Conservation (phyloP, 2,113 vertebrate genomes). For the Pycnonotus jocosus region DNA sequence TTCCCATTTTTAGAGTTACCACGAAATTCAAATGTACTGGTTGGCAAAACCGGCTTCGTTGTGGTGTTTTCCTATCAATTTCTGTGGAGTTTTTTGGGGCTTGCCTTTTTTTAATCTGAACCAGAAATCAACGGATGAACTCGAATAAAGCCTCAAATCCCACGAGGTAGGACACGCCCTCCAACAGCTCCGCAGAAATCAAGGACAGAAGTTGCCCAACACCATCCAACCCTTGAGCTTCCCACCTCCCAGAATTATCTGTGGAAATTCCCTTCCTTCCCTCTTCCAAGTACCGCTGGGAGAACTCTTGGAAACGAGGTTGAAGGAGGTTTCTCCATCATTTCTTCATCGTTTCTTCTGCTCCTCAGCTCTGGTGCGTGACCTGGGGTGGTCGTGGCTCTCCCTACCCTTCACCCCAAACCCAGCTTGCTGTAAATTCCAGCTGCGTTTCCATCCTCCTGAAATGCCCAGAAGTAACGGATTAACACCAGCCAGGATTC, state of each 20-base stretch:
- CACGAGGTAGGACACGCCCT: neutral
- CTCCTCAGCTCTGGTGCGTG: neutral
- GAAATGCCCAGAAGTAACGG: neutral
- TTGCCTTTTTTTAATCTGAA: neutral
- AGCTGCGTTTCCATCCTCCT: neutral
- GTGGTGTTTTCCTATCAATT: neutral
- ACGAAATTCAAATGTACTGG: neutral
- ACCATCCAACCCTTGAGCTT: neutral
- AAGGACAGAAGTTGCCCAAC: neutral
- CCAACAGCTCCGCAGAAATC: neutral
- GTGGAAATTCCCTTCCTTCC: neutral
- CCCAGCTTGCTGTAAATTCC: neutral
- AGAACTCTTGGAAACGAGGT: neutral
- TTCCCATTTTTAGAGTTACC: neutral
- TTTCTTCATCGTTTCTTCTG: neutral
- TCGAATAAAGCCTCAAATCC: neutral
- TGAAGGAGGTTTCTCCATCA: neutral
- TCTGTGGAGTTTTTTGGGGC: neutral
- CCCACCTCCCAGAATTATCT: neutral
- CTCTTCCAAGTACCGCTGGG: neutral
- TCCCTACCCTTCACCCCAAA: neutral
- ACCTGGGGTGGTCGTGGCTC: neutral
- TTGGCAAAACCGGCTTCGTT: neutral
- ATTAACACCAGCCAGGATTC: slow-evolving; percentile 6
- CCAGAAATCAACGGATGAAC: neutral